Evolutionary conservation across 1,140 invertebrate species (phyloP), one percentile per base, ranked within the genome.

Genomic region (Saxidomus purpurata): DNA sequence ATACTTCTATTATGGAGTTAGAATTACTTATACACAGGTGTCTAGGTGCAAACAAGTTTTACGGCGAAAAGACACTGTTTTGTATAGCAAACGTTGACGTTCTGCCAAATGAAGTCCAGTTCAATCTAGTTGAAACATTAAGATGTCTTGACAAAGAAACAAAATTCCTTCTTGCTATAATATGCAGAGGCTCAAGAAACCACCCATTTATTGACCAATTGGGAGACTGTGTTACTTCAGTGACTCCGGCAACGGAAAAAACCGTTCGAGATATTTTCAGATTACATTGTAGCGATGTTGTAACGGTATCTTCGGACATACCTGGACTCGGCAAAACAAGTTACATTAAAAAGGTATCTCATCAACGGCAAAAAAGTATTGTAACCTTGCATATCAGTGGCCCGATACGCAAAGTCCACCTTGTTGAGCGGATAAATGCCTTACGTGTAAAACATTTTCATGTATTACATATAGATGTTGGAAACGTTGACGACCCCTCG

Each of bases 381-480:
- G 43, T 36, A 36, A 86, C 82, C 47, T 22, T 92, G 8, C 91
- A 92, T 87, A 34, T 92, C 0, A 92, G 91, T 87, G 91, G 91
- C 22, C 25, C 36, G 13, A n/a, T 87, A n/a, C 11, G 43, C 15
- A 89, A 77, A n/a, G 34, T 36, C 1, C 63, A 76, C 6, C 38
- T 90, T 9, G 59, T 92, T 15, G 36, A 87, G 38, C 59, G 63
- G 38, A 36, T 92, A 0, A 38, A 49, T 34, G 13, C 25, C 0
- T 19, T 88, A 0, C 38, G 77, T 28, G 19, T 92, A 25, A 86
- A 85, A 43, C 1, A 22, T 9, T 38, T 69, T 79, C 49, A 89
- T 71, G 28, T 90, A n/a, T 47, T 92, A 8, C 92, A 92, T 49
- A 81, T 92, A 9, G 92, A 92, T 79, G 31, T 92, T 19, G 89